These are phyloP conservation scores for Brienomyrus brachyistius DNA, from an alignment of 2,113 vertebrate species.

Conservation along the genomic window DNA sequence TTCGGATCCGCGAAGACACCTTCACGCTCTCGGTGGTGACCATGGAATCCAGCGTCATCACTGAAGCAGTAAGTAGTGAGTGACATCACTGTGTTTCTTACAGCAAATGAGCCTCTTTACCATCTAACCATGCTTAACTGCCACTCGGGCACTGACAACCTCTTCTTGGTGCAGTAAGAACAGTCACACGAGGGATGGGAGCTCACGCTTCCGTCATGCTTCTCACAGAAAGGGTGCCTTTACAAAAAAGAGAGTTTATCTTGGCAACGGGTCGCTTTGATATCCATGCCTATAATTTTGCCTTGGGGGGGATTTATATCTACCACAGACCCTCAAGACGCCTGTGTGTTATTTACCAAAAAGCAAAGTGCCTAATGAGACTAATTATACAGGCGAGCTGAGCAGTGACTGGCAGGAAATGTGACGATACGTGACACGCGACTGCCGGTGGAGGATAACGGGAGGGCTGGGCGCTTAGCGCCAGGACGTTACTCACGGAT, in stretches of 20 bases:
- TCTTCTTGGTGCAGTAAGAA: not conserved
- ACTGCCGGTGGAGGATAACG: constrained; percentile 14
- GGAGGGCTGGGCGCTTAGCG: not conserved
- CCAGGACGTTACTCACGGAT: constrained; percentile 33
- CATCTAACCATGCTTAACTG: not conserved
- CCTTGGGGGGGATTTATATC: constrained; percentile 19
- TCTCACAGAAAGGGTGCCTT: not conserved
- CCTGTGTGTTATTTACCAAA: constrained; percentile 26
- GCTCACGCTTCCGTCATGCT: not conserved
- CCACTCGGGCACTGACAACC: not conserved
- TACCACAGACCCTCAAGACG: constrained; percentile 6
- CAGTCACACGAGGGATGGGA: not conserved
- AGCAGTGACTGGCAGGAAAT: constrained; percentile 42
- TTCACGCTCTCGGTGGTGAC: not conserved
- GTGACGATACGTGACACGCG: constrained; percentile 19
- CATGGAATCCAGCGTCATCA: not conserved
- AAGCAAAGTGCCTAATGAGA: constrained; percentile 25
- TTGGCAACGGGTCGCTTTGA: not conserved
- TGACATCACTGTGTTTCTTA: not conserved
- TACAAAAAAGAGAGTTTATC: not conserved
- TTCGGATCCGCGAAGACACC: not conserved
- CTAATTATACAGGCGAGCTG: constrained; percentile 41
- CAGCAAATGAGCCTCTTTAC: not conserved
- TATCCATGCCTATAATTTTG: constrained; percentile 17
- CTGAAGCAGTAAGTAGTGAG: not conserved